phyloP scores from a whole-genome alignment of 2,888 invertebrate genomes.

The Zaprionus lineosus region DNA sequence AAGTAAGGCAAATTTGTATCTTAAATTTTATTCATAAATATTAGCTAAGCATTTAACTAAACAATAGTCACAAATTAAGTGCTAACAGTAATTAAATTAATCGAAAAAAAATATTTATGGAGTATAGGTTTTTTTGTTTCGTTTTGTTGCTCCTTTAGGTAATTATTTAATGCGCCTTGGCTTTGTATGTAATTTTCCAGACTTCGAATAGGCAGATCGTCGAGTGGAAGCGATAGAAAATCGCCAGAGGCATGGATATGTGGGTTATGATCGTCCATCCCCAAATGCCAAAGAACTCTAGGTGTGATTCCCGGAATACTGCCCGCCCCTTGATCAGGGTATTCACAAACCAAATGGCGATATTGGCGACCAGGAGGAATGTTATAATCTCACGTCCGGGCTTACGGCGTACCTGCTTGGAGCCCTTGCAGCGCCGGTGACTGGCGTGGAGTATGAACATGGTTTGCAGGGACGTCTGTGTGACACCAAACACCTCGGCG shows the following conservation, averaged over 20 bases:
- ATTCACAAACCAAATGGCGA: constrained; percentile 94
- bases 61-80: constrained; percentile 1
- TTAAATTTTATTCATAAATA: too few relatives aligned
- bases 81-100: constrained; percentile 11
- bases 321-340: constrained; percentile 92
- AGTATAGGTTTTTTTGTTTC: too few relatives aligned
- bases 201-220: constrained; percentile 96
- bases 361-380: constrained; percentile 90
- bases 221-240: constrained; percentile 95
- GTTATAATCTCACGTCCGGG: constrained; percentile 94
- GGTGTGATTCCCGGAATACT: constrained; percentile 91
- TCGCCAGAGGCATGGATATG: constrained; percentile 93
- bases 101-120: not conserved
- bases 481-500: constrained; percentile 88
- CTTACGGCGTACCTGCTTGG: constrained; percentile 88
- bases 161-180: constrained; percentile 82
- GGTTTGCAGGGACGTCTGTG: constrained; percentile 91
- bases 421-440: constrained; percentile 89
- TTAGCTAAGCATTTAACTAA: too few relatives aligned
- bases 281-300: constrained; percentile 92
- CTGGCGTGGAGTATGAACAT: constrained; percentile 90
- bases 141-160: too few relatives aligned
- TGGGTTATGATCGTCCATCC: constrained; percentile 96
- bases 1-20: too few relatives aligned
- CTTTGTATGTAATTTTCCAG: constrained; percentile 95